Conservation (phyloP, 2,113 vertebrate species). For the Dasyprocta punctata region DNA sequence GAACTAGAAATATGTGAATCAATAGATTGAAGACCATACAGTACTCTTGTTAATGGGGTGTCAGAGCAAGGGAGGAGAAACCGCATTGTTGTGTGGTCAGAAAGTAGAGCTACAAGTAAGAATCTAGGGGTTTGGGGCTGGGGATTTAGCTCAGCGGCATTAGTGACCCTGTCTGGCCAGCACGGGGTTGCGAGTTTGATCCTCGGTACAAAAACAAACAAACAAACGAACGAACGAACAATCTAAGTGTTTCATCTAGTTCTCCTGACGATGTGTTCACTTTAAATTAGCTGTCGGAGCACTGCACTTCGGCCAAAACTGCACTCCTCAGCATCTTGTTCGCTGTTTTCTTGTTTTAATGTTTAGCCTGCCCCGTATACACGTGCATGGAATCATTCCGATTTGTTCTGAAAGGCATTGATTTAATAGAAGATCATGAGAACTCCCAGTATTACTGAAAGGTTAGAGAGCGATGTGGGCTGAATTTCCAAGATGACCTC, state of each 20-base stretch:
- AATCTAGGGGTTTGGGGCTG: neutral
- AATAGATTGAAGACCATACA: neutral
- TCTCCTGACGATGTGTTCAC: neutral
- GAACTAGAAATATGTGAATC: neutral
- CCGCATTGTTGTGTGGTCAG: neutral
- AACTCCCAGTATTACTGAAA: neutral
- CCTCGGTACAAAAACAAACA: too few species aligned
- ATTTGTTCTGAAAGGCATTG: neutral
- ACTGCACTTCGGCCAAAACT: neutral
- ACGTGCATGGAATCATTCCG: neutral
- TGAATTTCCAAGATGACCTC: neutral
- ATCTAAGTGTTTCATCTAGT: neutral
- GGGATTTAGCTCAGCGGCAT: too few species aligned
- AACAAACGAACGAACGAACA: too few species aligned
- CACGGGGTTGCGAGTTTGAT: too few species aligned
- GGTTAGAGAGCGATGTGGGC: neutral
- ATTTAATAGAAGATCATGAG: neutral
- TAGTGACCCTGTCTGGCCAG: too few species aligned
- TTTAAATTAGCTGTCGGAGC: neutral
- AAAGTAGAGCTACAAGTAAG: neutral
- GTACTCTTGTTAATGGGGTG: neutral
- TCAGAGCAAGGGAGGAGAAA: neutral
- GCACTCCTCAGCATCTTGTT: neutral
- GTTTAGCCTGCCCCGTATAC: neutral
- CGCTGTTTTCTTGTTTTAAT: neutral